Evolutionary conservation across 2,113 vertebrate genomes (phyloP).

Genomic region (Bubalus kerabau): DNA sequence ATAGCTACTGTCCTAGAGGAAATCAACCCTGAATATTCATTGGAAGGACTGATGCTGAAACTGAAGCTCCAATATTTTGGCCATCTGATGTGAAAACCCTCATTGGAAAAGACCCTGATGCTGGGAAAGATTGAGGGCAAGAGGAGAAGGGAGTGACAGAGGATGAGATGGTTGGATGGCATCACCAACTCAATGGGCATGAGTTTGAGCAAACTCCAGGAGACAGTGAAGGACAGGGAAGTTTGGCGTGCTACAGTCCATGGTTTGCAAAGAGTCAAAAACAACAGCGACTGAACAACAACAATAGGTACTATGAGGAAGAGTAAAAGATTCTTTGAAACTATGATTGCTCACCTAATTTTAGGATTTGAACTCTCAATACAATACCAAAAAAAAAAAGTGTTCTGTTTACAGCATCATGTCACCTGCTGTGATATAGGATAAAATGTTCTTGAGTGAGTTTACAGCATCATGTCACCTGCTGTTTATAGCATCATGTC

Average conservation of each 20-base stretch:
- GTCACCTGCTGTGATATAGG: not conserved
- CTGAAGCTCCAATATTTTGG: not conserved
- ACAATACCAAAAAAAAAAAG: not conserved
- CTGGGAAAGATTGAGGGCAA: not conserved
- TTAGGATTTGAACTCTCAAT: not conserved
- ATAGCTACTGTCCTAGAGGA: not conserved
- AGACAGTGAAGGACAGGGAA: not conserved
- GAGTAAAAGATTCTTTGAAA: not conserved
- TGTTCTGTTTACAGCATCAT: not conserved
- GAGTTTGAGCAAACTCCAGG: not conserved
- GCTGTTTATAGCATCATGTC: not conserved
- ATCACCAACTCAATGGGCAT: not conserved
- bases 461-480: not conserved
- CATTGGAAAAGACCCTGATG: not conserved
- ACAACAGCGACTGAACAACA: not conserved
- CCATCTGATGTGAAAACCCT: not conserved
- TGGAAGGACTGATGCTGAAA: not conserved
- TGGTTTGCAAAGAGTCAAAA: not conserved
- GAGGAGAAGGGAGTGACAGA: not conserved
- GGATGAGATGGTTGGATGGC: not conserved
- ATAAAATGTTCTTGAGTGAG: not conserved
- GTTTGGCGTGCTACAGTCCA: not conserved
- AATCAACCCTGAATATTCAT: not conserved
- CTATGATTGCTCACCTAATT: not conserved
- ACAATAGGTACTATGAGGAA: not conserved